A percentile compares a stretch with the other conserved stretches of the same genome.
Evolutionary conservation across 2,888 invertebrate species (phyloP).

Genomic region (Caenorhabditis sp.): DNA sequence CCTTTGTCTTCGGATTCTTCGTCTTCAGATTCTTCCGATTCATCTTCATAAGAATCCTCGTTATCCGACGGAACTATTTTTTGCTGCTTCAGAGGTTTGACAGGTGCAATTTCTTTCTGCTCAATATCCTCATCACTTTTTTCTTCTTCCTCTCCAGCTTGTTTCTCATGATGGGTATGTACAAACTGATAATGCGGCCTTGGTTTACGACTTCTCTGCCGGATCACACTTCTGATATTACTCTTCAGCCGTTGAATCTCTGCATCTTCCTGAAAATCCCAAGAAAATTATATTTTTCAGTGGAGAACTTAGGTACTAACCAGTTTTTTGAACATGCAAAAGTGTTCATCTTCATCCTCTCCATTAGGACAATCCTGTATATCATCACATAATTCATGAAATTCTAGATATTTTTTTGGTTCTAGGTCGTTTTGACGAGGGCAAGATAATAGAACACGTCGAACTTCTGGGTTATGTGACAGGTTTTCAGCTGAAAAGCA

Average conservation of each 20-base stretch:
- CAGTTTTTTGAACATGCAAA: slow-evolving; percentile 48
- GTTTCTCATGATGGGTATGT: slow-evolving; percentile 8
- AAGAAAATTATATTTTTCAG: background rate
- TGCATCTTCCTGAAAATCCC: slow-evolving; percentile 41
- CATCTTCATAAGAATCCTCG: background rate
- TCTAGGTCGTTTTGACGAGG: slow-evolving; percentile 20
- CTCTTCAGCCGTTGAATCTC: slow-evolving; percentile 17
- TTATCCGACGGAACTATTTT: too few relatives aligned
- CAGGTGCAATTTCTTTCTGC: too few relatives aligned
- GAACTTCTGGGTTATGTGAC: slow-evolving; percentile 6
- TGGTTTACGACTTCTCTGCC: background rate
- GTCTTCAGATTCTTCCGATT: background rate
- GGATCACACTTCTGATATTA: slow-evolving; percentile 12
- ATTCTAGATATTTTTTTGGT: slow-evolving; percentile 21
- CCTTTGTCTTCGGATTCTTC: slow-evolving; percentile 15
- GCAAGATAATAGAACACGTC: slow-evolving; percentile 22
- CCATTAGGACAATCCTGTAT: slow-evolving; percentile 39
- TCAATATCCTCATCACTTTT: background rate
- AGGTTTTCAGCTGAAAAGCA: background rate
- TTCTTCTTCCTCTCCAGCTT: slow-evolving; percentile 8
- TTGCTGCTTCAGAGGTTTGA: too few relatives aligned
- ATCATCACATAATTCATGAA: slow-evolving; percentile 40
- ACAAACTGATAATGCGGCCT: background rate
- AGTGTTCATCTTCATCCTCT: slow-evolving; percentile 44
- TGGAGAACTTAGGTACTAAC: slow-evolving; percentile 14